These are phyloP conservation scores for Malurus cyaneus DNA, from an alignment of 2,113 vertebrate genomes.

Conservation along the genomic window DNA sequence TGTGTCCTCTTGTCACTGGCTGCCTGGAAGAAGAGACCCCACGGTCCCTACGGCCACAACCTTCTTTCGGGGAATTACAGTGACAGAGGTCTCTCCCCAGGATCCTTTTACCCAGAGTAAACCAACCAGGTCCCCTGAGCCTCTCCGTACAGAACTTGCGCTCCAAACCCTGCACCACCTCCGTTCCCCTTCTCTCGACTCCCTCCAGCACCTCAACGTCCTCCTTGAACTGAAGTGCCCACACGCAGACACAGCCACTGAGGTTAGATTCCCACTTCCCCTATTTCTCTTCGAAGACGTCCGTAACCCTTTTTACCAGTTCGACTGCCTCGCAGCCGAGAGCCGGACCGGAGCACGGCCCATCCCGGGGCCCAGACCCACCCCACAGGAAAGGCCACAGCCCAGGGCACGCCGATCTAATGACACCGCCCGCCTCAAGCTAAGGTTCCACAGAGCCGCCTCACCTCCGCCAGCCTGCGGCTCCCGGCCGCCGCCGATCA, in stretches of 20 bases:
- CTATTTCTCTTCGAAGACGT: too few relatives aligned
- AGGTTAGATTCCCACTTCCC: accelerated
- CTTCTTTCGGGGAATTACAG: not conserved
- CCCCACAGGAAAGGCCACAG: accelerated
- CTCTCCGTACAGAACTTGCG: not conserved
- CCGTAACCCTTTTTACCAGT: accelerated
- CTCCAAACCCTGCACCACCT: not conserved
- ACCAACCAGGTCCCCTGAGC: not conserved
- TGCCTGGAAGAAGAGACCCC: not conserved
- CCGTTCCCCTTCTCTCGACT: not conserved
- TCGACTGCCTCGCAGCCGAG: accelerated
- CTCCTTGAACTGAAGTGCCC: too few relatives aligned
- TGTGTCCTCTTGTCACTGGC: not conserved
- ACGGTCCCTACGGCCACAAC: too few relatives aligned
- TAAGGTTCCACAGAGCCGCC: not conserved
- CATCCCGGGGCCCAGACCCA: too few relatives aligned
- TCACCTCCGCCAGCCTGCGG: conserved; percentile 86
- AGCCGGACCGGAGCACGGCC: not conserved
- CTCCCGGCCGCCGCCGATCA: conserved; percentile 88
- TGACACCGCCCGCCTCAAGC: too few relatives aligned
- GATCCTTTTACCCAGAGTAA: not conserved
- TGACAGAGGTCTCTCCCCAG: too few relatives aligned
- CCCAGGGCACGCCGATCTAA: not conserved
- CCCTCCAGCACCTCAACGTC: not conserved
- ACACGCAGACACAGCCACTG: too few relatives aligned